Conservation (phyloP, 1,140 invertebrate genomes). For the Maniola jurtina region DNA sequence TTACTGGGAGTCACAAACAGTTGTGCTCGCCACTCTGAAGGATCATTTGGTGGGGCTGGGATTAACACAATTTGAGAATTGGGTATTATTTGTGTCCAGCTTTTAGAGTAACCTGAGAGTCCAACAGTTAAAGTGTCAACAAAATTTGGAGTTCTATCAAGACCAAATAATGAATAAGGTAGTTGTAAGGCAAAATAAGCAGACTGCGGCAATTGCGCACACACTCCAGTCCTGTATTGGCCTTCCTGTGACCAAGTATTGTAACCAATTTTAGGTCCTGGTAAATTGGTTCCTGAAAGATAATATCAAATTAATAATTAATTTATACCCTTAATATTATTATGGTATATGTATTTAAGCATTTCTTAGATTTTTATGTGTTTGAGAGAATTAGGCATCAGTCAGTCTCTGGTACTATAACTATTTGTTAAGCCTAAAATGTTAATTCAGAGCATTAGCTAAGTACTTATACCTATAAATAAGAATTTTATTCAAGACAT, state of each 20-base stretch:
- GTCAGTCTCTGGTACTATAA: no score
- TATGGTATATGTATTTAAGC: neutral
- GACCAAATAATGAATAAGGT: constrained; percentile 96
- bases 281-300: constrained; percentile 89
- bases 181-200: constrained; percentile 94
- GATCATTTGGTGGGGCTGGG: constrained; percentile 89
- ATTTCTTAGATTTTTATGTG: no score
- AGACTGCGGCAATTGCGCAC: constrained; percentile 94
- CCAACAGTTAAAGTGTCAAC: constrained; percentile 94
- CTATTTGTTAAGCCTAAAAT: no score
- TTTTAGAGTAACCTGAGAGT: constrained; percentile 83
- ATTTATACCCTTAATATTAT: neutral
- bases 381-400: no score
- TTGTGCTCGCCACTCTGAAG: constrained; percentile 93
- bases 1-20: constrained; percentile 98
- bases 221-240: constrained; percentile 84
- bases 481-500: constrained; percentile 6
- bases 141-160: constrained; percentile 98
- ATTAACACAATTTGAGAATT: constrained; percentile 98
- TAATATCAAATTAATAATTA: constrained; percentile 8
- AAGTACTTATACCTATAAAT: no score
- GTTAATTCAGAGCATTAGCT: no score
- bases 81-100: constrained; percentile 96
- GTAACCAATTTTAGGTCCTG: constrained; percentile 93
- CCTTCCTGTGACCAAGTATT: constrained; percentile 92